Percentiles rank a stretch among this genome's conserved stretches.
Evolutionary conservation across 2,113 vertebrate genomes (phyloP).

Genomic region (Cynocephalus volans): DNA sequence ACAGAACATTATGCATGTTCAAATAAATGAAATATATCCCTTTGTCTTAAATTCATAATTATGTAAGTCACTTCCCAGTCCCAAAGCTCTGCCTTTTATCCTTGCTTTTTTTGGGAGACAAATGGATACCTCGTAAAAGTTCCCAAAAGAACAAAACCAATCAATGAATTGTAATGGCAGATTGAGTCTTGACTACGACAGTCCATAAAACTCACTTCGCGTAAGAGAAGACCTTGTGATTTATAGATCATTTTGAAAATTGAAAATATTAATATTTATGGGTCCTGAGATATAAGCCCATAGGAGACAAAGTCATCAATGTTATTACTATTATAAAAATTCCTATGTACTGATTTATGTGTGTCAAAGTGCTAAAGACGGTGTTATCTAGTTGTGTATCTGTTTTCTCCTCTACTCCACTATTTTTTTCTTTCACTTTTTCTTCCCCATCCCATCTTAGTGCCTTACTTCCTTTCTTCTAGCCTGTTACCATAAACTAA

Average conservation of each 20-base stretch:
- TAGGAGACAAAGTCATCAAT: neutral
- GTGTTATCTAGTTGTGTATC: neutral
- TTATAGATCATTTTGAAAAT: neutral
- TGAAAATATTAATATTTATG: neutral
- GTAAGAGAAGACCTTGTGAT: neutral
- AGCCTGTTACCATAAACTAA: neutral
- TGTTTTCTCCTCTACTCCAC: neutral
- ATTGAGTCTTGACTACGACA: neutral
- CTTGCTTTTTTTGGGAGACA: neutral
- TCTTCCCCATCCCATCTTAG: neutral
- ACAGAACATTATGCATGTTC: slow-evolving; percentile 48
- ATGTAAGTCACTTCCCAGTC: neutral
- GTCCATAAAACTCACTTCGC: neutral
- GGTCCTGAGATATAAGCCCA: neutral
- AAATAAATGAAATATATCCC: slow-evolving; percentile 56
- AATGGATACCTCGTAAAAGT: neutral
- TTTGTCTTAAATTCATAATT: slow-evolving; percentile 68
- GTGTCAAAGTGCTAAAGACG: neutral
- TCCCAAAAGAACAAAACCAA: neutral
- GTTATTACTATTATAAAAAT: neutral
- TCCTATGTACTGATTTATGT: neutral
- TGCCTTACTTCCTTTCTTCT: neutral
- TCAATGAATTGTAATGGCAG: neutral
- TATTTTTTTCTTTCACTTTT: neutral
- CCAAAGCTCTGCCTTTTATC: neutral